These are phyloP conservation scores for Hapalemur alaotrensis DNA, from an alignment of 2,797 vertebrate species.

Conservation along the genomic window DNA sequence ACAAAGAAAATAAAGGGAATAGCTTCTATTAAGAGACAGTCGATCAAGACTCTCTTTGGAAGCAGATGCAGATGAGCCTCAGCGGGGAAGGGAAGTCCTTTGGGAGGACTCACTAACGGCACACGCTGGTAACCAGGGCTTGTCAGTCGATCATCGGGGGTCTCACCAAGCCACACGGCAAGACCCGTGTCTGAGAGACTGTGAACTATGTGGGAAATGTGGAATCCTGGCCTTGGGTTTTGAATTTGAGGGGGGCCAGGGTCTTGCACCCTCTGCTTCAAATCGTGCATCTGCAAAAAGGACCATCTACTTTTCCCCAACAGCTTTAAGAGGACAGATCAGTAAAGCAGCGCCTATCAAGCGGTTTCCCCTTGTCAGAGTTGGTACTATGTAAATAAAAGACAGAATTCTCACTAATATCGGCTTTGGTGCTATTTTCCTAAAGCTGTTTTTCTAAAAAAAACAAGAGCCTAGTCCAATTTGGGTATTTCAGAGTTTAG, in stretches of 20 bases:
- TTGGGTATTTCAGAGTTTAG: neutral
- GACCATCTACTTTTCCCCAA: neutral
- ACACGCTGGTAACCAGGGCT: neutral
- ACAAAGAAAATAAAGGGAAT: neutral
- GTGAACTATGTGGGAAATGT: rapidly evolving
- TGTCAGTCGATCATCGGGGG: neutral
- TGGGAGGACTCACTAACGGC: neutral
- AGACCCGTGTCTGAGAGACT: neutral
- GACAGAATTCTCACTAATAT: neutral
- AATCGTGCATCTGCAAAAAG: neutral
- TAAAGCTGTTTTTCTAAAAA: neutral
- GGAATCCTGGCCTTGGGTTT: neutral
- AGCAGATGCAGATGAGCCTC: neutral
- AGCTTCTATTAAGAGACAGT: neutral
- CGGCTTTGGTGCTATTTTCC: neutral
- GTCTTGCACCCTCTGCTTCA: neutral
- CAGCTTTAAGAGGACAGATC: neutral
- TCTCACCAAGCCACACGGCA: neutral
- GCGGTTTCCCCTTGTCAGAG: too few relatives aligned
- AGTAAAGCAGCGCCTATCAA: neutral
- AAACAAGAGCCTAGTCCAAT: neutral
- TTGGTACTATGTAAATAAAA: neutral
- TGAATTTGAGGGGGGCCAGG: neutral
- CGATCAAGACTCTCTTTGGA: neutral
- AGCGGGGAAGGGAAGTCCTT: neutral